Conservation (phyloP, 2,888 invertebrate genomes). For the Aporophyla lueneburgensis region DNA sequence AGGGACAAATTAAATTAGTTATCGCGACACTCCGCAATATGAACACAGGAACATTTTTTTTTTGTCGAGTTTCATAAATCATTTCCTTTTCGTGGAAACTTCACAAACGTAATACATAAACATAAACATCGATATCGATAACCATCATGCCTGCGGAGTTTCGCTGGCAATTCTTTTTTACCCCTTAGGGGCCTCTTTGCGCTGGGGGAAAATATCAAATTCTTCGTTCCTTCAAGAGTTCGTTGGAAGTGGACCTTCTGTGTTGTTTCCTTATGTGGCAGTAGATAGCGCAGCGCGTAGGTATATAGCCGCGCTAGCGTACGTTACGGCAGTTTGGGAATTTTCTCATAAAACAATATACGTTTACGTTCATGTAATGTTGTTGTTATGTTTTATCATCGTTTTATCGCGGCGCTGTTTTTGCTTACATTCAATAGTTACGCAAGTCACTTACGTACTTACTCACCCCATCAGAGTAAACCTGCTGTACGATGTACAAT, state of each 20-base stretch:
- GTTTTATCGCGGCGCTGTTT: conserved; percentile 20
- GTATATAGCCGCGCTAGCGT: conserved; percentile 10
- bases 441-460: conserved; percentile 33
- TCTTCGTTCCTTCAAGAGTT: not conserved
- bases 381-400: conserved; percentile 20
- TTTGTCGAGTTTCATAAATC: too few relatives aligned
- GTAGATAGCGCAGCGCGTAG: conserved; percentile 45
- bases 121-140: not conserved
- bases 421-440: conserved; percentile 8
- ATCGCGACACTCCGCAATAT: too few relatives aligned
- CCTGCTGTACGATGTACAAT: not conserved
- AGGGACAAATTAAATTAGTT: too few relatives aligned
- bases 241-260: not conserved
- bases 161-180: too few relatives aligned
- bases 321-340: conserved; percentile 42
- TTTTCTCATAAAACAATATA: conserved; percentile 39
- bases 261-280: not conserved
- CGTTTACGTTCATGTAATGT: conserved; percentile 32
- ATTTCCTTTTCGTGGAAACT: too few relatives aligned
- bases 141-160: not conserved
- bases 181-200: not conserved
- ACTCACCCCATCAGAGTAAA: not conserved
- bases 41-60: too few relatives aligned
- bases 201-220: not conserved
- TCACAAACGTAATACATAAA: not conserved